Evolutionary conservation across 2,888 invertebrate species (phyloP).

Genomic region (Ypsolopha scabrella): DNA sequence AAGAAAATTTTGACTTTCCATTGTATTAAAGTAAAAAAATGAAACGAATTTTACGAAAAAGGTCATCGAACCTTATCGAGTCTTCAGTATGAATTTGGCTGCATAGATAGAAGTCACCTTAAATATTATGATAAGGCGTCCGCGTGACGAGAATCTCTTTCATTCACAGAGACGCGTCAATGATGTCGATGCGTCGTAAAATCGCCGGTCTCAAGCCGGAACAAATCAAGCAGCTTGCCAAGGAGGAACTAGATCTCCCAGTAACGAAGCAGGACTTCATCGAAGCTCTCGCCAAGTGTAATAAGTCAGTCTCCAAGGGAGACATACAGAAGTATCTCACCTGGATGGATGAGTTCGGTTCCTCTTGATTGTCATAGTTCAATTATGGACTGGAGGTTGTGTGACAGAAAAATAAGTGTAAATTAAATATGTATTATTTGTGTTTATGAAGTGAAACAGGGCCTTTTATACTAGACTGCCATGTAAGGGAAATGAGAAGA

Average conservation of each 20-base stretch:
- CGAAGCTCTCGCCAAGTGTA: conserved; percentile 94
- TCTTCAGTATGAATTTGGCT: too few species aligned
- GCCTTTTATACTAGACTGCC: too few species aligned
- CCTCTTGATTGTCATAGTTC: conserved; percentile 74
- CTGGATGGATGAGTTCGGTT: conserved; percentile 98
- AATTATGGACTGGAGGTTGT: conserved; percentile 6
- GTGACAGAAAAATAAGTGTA: too few species aligned
- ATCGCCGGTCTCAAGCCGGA: conserved; percentile 94
- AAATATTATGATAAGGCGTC: not conserved
- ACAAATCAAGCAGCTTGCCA: conserved; percentile 93
- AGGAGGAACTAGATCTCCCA: conserved; percentile 95
- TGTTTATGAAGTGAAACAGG: too few species aligned
- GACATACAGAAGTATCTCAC: conserved; percentile 96
- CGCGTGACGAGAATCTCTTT: too few species aligned
- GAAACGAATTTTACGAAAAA: too few species aligned
- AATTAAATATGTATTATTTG: too few species aligned
- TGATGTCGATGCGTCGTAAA: conserved; percentile 98
- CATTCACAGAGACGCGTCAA: conserved; percentile 88
- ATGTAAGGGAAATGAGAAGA: too few species aligned
- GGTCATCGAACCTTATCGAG: too few species aligned
- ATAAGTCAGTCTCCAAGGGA: conserved; percentile 94
- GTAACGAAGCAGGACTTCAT: conserved; percentile 93
- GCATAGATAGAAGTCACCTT: too few species aligned
- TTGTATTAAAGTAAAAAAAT: too few species aligned
- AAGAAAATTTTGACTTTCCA: too few species aligned